Evolutionary conservation across 2,888 invertebrate genomes (phyloP).

Genomic region (Drosophila dives): DNA sequence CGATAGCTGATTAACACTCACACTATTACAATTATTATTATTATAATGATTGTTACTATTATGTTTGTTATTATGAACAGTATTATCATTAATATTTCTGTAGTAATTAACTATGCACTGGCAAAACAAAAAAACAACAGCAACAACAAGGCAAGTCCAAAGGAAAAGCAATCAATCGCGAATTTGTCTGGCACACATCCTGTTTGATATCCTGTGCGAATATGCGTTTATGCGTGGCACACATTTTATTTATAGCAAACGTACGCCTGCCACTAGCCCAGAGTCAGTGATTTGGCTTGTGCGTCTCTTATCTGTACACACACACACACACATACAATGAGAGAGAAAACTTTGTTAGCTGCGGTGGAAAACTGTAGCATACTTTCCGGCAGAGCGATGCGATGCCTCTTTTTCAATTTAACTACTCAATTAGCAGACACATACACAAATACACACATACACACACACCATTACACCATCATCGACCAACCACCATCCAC

Average conservation of each 20-base stretch:
- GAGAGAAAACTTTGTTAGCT: conserved; percentile 13
- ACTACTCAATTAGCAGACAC: conserved; percentile 72
- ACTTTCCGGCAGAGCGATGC: conserved; percentile 49
- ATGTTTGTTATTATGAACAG: conserved; percentile 17
- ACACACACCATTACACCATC: background rate
- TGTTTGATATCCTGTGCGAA: conserved; percentile 1
- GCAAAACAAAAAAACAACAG: conserved; percentile 16
- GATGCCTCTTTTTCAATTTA: conserved; percentile 43
- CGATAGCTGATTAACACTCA: background rate
- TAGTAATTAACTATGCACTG: conserved; percentile 34
- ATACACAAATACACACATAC: background rate
- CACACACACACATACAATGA: background rate
- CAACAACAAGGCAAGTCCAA: background rate
- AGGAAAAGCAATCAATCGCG: conserved; percentile 68
- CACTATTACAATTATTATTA: conserved; percentile 6
- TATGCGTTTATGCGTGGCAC: conserved; percentile 24
- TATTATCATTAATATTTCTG: background rate
- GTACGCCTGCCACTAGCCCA: conserved; percentile 44
- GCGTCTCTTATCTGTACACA: conserved; percentile 6
- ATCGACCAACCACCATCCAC: background rate
- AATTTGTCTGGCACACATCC: conserved; percentile 34
- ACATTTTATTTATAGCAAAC: conserved; percentile 74
- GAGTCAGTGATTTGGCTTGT: background rate
- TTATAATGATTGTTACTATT: conserved; percentile 58
- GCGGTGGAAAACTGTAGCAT: conserved; percentile 58